Evolutionary conservation across 2,113 vertebrate species (phyloP), one percentile per base, ranked within the genome.

Genomic region (Martes martes): DNA sequence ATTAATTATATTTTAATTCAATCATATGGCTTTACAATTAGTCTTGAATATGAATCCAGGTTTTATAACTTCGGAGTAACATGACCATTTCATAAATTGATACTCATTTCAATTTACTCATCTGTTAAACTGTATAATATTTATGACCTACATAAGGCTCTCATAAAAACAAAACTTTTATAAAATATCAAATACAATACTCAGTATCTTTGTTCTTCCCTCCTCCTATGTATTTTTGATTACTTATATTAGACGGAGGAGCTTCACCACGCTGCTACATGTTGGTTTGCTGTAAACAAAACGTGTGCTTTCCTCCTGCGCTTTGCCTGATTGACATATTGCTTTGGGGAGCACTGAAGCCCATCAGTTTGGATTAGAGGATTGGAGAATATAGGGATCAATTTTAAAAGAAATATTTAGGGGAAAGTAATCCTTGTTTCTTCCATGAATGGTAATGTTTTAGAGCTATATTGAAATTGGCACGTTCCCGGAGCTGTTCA

Each of bases 381-480:
- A 55, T 0, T 73, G 73, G 45, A 59, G 39, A 95, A 57, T 7
- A 67, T 4, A 91, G 89, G 67, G 96, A 69, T 91, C 89, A 42
- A n/a, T 78, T 95, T 47, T 65, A 91, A 65, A 91, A 86, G 76
- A 94, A 96, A 93, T 36, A 93, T 76, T 88, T 94, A 50, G 63
- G 83, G 88, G 33, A 57, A 90, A 81, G 55, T 33, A 59, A 95
- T 95, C 67, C 65, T 93, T 59, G 83, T 79, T 67, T 78, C 90
- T 95, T 55, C 55, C 61, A 36, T 21, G 74, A 93, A 74, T 69
- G 36, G 91, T 52, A 76, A 82, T 78, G 47, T 65, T 91, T 52
- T 21, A 28, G n/a, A 73, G 74, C 50, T 69, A 9, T 39, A 36
- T 1, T 71, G 39, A 95, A 94, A 94, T 2, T 21, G 23, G 59